These are phyloP conservation scores for Tortricodes alternella DNA, from an alignment of 2,888 invertebrate species.

Conservation along the genomic window DNA sequence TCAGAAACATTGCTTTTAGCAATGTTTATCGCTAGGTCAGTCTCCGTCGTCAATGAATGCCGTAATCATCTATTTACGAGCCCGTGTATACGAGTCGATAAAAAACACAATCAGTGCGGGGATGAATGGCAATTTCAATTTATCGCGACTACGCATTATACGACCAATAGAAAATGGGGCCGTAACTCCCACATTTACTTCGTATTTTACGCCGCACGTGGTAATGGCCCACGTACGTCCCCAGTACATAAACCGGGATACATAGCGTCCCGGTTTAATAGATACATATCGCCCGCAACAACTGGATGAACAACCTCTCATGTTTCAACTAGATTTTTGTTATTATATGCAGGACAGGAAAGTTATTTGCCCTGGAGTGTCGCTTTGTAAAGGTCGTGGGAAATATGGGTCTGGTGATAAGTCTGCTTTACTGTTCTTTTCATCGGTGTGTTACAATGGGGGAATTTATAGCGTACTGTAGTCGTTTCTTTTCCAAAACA, in stretches of 20 bases:
- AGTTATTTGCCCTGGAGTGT: slow-evolving; percentile 15
- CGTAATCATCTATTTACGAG: slow-evolving; percentile 44
- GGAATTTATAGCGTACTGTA: no score
- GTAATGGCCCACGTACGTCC: slow-evolving; percentile 62
- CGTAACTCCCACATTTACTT: slow-evolving; percentile 69
- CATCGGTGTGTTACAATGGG: no score
- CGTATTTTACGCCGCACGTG: slow-evolving; percentile 67
- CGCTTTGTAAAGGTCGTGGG: slow-evolving; percentile 7
- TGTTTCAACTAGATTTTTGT: slow-evolving; percentile 27
- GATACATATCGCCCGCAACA: slow-evolving; percentile 25
- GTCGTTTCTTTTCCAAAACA: no score
- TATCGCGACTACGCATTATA: slow-evolving; percentile 65
- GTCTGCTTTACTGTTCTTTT: not conserved
- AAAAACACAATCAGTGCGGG: slow-evolving; percentile 62
- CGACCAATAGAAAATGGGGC: slow-evolving; percentile 55
- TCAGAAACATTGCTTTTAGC: no score
- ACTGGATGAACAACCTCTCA: slow-evolving; percentile 25
- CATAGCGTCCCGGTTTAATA: slow-evolving; percentile 18
- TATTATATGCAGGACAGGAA: slow-evolving; percentile 21
- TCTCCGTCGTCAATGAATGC: slow-evolving; percentile 22
- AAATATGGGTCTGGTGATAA: slow-evolving; percentile 7
- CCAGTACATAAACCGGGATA: slow-evolving; percentile 34
- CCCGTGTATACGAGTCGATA: slow-evolving; percentile 42
- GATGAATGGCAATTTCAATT: slow-evolving; percentile 71
- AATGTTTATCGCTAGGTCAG: no score